Evolutionary conservation across 2,797 vertebrate genomes (phyloP), one percentile per base, ranked within the genome.

Genomic region (Sphaeramia orbicularis): DNA sequence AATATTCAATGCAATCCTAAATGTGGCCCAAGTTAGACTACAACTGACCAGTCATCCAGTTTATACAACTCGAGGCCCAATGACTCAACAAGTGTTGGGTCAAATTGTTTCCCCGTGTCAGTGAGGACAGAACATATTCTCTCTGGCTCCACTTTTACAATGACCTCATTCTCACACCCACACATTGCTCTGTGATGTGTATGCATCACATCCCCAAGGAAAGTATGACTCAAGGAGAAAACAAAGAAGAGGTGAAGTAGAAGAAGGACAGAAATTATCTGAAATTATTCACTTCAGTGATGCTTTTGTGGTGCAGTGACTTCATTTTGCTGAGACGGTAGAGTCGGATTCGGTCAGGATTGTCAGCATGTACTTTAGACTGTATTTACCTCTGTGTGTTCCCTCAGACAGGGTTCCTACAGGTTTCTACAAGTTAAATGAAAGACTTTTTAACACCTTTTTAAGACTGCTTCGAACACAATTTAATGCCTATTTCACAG

Each of bases 91-190:
- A 59, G 38, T 61, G 43, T 71, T 79, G 62, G 78, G 59, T 64
- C 10, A 62, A 83, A 78, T 62, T 15, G 51, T 65, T 85, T 79
- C 70, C 50, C 44, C 52, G 37, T 65, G 47, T 48, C 64, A 13
- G 48, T 43, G 43, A 72, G 42, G 67, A 71, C 57, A 71, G 63
- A 67, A 70, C 61, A 78, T 67, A 51, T 81, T 64, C 61, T 68
- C n/a, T 77, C 41, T 74, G 69, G 73, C 58, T 83, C 32, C 48
- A 45, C 32, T 68, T 58, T 16, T 50, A 44, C 16, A 24, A 68
- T 88, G 83, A 89, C 49, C 65, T 89, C 76, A 86, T 83, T 72
- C 67, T 75, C 75, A 71, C 61, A 41, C 60, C 69, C 78, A 80
- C 82, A 68, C 65, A 69, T 44, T 43, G 47, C 69, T 32, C 13